Evolutionary conservation across 2,888 invertebrate species (phyloP), one percentile per base, ranked within the genome.

Genomic region (Acleris laterana): DNA sequence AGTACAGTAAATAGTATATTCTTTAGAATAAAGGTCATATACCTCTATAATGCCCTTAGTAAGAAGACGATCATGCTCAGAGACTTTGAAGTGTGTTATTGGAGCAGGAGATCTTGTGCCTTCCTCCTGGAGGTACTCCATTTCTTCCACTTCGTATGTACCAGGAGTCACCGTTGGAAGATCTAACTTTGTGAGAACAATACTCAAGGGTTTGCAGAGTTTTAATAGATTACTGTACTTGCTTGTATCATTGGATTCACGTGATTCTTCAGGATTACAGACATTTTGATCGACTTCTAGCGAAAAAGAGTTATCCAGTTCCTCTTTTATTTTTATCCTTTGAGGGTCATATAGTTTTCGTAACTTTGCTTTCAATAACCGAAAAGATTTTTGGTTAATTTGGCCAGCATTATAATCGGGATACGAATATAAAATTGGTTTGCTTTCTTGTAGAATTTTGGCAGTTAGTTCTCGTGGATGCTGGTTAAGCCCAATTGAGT

Each of bases 361-460:
- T 11, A 46, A 22, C n/a, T n/a, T 32, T n/a, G 20, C 62, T 55
- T 55, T 42, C 28, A 65, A 13, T 20, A 25, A 17, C 0, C 1
- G 5, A 48, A 60, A 65, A n/a, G 19, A 42, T 13, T 1, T 44
- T 55, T 28, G 50, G 19, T 32, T 50, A 1, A 49, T 17, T 7
- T 42, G 25, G 5, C 55, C n/a, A 25, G n/a, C 1, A 25, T 46
- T 25, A 5, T 46, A 16, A 17, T 17, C 44, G 22, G 60, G 49
- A n/a, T 20, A 17, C n/a, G 4, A 44, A 9, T 46, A 13, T 38
- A 65, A 55, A 16, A 19, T 68, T 20, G 79, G 79, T 70, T 71
- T 79, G 56, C 80, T 82, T 72, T 81, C 77, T 38, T 32, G 19
- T 28, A 72, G 38, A 53, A 76, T 71, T n/a, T 22, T 22, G n/a